Evolutionary conservation across 2,888 invertebrate genomes (phyloP).

Genomic region (Onchidella celtica): DNA sequence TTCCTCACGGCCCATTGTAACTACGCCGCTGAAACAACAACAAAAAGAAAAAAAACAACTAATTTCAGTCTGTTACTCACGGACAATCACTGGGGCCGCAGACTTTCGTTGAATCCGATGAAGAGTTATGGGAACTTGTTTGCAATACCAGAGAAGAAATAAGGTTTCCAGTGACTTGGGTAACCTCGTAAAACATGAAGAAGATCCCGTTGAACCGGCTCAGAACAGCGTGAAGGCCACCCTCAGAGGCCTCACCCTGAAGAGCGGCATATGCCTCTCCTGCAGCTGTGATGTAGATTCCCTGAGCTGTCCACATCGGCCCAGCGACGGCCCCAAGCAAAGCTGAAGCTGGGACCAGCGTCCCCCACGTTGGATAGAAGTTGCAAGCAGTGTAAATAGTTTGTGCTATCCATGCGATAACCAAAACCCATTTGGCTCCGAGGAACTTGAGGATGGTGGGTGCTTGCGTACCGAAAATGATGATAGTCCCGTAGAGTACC

Average conservation of each 20-base stretch:
- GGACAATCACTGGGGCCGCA: constrained; percentile 44
- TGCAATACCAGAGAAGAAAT: constrained; percentile 72
- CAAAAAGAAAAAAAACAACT: no score
- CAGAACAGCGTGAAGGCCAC: constrained; percentile 59
- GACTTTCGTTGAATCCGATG: background rate
- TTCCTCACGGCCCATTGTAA: no score
- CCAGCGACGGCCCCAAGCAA: constrained; percentile 71
- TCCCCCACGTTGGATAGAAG: constrained; percentile 70
- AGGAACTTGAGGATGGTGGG: constrained; percentile 14
- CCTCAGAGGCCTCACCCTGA: background rate
- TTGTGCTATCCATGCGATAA: constrained; percentile 66
- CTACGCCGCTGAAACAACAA: no score
- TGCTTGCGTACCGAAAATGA: constrained; percentile 53
- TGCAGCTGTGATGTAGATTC: constrained; percentile 70
- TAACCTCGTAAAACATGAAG: constrained; percentile 69
- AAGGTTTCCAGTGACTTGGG: constrained; percentile 74
- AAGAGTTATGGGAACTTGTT: constrained; percentile 55
- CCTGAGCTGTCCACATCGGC: constrained; percentile 75
- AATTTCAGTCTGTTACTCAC: background rate
- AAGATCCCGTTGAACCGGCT: constrained; percentile 74
- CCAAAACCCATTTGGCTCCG: constrained; percentile 54
- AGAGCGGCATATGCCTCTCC: constrained; percentile 63
- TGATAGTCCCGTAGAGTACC: constrained; percentile 71
- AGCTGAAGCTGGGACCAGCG: constrained; percentile 72
- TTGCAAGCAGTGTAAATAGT: constrained; percentile 70